Evolutionary conservation across 2,113 vertebrate genomes (phyloP), one percentile per base, ranked within the genome.

Genomic region (Sander lucioperca): DNA sequence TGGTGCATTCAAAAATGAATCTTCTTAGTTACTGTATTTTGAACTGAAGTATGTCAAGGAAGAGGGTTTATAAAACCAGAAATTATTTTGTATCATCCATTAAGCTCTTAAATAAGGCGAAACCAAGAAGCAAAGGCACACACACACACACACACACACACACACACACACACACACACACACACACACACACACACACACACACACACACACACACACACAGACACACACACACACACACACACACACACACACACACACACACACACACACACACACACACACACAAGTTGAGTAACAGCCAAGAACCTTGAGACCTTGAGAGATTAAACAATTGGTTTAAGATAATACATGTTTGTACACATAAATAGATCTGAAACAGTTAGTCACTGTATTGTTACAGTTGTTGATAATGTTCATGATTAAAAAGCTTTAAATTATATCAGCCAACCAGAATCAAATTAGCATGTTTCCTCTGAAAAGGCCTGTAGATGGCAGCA

Each of bases 401-500:
- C 12, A 45, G 16, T 23, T 30, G 62, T 53, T 12, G 23, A 21
- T 43, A 27, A 25, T 43, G 50, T 21, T 19, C 21, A 25, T 30
- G 33, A 51, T 64, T 76, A 10, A 56, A 54, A 53, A 51, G 33
- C 36, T 76, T 64, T 19, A 25, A 33, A 80, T 23, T 4, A 43
- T 43, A 33, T 12, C 53, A 48, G 33, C 63, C 7, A 1, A 11
- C 23, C 7, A 4, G 27, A 58, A 36, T 84, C 15, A 25, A 33
- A 45, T 11, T 3, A 4, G 15, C 56, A 13, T 70, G 58, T 18
- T 39, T 13, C 75, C 59, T 72, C 23, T 12, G 0, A 0, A 70
- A 53, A 6, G 73, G 23, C 87, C 91, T 78, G 50, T 47, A 91
- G 92, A 75, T 80, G 90, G 86, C 82, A 86, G 82, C 78, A 88